Conservation (phyloP, 2,797 vertebrate genomes). For the Gymnoscopelus braueri region DNA sequence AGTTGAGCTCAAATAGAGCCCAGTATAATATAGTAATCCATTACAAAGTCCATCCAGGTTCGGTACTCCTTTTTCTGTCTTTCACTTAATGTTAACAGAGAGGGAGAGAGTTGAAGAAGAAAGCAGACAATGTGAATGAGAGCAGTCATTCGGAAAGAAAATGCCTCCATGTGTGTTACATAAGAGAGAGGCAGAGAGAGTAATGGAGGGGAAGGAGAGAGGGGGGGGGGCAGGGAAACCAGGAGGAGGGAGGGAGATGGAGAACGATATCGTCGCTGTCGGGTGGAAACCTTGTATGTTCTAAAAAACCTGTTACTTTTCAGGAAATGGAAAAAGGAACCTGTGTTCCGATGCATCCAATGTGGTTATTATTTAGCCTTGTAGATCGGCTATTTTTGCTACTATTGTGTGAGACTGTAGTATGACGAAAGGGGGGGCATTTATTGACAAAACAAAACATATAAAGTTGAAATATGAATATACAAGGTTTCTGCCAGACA, state of each 20-base stretch:
- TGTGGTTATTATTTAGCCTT: too few relatives aligned
- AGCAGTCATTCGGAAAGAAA: slow-evolving; percentile 22
- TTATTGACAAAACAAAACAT: too few relatives aligned
- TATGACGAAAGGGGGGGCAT: too few relatives aligned
- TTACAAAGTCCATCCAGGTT: slow-evolving; percentile 15
- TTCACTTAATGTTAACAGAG: slow-evolving; percentile 9
- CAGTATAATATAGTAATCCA: slow-evolving; percentile 17
- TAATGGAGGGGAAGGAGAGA: slow-evolving; percentile 26
- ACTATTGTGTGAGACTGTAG: too few relatives aligned
- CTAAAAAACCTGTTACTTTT: too few relatives aligned
- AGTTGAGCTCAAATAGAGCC: slow-evolving; percentile 14
- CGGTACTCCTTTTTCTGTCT: slow-evolving; percentile 14
- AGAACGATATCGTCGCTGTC: background rate
- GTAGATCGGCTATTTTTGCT: too few relatives aligned
- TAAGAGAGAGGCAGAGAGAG: slow-evolving; percentile 48
- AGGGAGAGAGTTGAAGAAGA: background rate
- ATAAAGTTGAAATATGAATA: background rate
- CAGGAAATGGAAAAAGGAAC: background rate
- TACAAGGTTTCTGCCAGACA: too few relatives aligned
- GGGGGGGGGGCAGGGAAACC: slow-evolving; percentile 20
- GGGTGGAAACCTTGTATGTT: too few relatives aligned
- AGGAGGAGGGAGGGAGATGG: background rate
- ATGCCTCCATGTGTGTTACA: slow-evolving; percentile 47
- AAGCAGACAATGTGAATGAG: slow-evolving; percentile 2
- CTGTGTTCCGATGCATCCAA: too few relatives aligned